Percentiles rank a stretch among this genome's conserved stretches.
Conservation (phyloP, 1,140 invertebrate species). For the Aphaenogaster floridana region DNA sequence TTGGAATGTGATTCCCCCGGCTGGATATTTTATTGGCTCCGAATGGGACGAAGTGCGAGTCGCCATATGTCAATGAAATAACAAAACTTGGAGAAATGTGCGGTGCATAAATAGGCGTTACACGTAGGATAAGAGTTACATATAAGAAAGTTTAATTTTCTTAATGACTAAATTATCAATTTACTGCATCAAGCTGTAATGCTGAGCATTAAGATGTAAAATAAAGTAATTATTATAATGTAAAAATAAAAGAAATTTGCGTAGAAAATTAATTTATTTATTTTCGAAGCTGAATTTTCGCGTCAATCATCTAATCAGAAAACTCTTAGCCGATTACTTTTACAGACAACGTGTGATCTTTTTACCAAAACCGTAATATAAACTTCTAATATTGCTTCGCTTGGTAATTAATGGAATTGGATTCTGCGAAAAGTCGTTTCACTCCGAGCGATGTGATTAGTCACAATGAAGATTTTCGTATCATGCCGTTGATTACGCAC, state of each 20-base stretch:
- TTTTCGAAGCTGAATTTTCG: constrained; percentile 5
- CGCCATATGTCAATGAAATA: constrained; percentile 34
- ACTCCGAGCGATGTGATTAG: constrained; percentile 15
- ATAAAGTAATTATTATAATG: background rate
- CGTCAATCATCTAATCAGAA: background rate
- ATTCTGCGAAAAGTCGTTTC: constrained; percentile 27
- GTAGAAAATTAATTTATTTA: background rate
- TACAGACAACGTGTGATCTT: constrained; percentile 1
- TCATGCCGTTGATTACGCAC: constrained; percentile 67
- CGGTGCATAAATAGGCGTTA: background rate
- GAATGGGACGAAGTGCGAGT: constrained; percentile 17
- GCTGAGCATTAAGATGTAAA: background rate
- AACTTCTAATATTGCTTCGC: constrained; percentile 13
- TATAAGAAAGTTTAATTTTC: background rate
- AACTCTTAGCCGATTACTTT: background rate
- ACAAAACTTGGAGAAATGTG: background rate
- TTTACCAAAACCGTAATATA: constrained; percentile 30
- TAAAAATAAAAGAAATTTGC: background rate
- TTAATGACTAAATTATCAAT: background rate
- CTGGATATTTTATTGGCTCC: constrained; percentile 39
- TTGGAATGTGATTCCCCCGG: constrained; percentile 23
- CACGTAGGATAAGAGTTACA: background rate
- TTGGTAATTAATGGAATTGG: constrained; percentile 39
- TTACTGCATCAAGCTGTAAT: background rate
- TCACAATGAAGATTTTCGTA: constrained; percentile 58